Conservation (phyloP, 2,888 invertebrate species). For the Limnephilus lunatus region DNA sequence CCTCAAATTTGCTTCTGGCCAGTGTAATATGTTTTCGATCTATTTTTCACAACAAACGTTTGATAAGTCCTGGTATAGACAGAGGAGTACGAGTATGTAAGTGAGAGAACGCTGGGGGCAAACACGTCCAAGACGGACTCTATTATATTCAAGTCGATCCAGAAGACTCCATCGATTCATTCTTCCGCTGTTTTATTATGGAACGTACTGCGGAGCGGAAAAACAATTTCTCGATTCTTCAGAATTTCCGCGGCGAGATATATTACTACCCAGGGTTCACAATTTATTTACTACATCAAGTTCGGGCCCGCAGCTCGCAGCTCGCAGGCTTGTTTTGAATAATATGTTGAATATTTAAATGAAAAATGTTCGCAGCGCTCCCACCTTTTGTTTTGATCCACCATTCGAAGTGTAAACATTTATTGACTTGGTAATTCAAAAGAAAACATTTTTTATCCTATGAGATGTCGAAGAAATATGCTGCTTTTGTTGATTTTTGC, state of each 20-base stretch:
- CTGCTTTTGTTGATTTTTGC: not conserved
- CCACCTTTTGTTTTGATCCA: conserved; percentile 36
- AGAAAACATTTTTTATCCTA: conserved; percentile 23
- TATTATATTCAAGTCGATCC: conserved; percentile 53
- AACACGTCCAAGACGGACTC: conserved; percentile 45
- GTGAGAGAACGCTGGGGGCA: not conserved
- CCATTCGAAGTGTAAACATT: conserved; percentile 33
- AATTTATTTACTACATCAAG: not conserved
- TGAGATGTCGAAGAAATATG: not conserved
- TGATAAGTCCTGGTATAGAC: not conserved
- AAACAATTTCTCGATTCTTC: conserved; percentile 55
- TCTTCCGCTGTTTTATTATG: conserved; percentile 56
- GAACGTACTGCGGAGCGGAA: conserved; percentile 51
- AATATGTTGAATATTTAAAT: conserved; percentile 40
- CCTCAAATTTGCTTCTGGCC: too few relatives aligned
- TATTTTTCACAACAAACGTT: too few relatives aligned
- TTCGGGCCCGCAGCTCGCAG: not conserved
- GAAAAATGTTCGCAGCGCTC: not conserved
- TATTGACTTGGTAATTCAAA: conserved; percentile 29
- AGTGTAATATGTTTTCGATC: too few relatives aligned
- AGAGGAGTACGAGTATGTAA: not conserved
- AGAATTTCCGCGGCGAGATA: not conserved
- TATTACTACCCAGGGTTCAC: not conserved
- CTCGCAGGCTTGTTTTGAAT: conserved; percentile 37
- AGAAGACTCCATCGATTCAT: conserved; percentile 55